Conservation (phyloP, 2,797 vertebrate genomes). For the Coregonus sp. region DNA sequence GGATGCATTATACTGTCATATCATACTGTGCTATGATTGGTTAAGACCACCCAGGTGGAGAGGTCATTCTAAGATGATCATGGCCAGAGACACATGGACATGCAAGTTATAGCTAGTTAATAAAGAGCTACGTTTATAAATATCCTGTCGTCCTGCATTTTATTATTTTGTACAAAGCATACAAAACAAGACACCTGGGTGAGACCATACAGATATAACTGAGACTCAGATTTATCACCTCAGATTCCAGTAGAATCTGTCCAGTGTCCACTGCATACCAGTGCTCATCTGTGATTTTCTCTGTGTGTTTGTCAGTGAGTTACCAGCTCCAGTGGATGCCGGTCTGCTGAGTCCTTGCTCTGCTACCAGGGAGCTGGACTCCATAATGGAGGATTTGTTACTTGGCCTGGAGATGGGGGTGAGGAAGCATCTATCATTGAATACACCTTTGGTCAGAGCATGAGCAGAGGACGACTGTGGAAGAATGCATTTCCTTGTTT, state of each 20-base stretch:
- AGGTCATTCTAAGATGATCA: too few species aligned
- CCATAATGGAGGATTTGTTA: conserved; percentile 71
- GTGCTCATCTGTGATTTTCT: background rate
- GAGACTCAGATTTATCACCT: background rate
- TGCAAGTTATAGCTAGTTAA: too few species aligned
- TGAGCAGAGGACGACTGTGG: too few species aligned
- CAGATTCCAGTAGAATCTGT: background rate
- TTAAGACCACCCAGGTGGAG: too few species aligned
- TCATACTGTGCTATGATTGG: too few species aligned
- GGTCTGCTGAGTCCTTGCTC: conserved; percentile 45
- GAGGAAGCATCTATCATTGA: conserved; percentile 24
- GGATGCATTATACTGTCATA: too few species aligned
- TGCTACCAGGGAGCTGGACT: conserved; percentile 72
- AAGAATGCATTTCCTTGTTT: too few species aligned
- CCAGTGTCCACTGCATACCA: background rate
- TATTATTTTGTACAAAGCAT: too few species aligned
- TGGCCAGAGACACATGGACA: too few species aligned
- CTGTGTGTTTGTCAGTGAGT: conserved; percentile 56
- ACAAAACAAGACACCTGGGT: too few species aligned
- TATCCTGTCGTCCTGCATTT: too few species aligned
- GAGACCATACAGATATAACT: background rate
- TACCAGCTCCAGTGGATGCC: conserved; percentile 58
- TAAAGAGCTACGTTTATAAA: too few species aligned
- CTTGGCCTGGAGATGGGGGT: conserved; percentile 67
- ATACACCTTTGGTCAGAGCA: background rate